Evolutionary conservation across 2,113 vertebrate genomes (phyloP), one percentile per base, ranked within the genome.

Genomic region (Chaetorhynchus papuensis): DNA sequence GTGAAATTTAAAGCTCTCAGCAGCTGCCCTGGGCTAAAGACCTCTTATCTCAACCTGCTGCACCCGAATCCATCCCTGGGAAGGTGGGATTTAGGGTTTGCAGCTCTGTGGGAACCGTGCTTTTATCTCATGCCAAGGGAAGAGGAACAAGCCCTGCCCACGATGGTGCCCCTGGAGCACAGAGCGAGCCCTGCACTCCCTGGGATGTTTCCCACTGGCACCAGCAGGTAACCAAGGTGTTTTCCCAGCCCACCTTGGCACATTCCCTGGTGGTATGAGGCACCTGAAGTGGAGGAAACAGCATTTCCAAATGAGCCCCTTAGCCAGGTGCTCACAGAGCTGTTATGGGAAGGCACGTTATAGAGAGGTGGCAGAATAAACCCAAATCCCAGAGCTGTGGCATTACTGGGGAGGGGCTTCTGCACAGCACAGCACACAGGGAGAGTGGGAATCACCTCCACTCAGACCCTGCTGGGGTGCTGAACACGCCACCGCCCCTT

Each of bases 301-400:
- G 37, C 23, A 31, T 70, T 66, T 61, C 41, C 66, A 50, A 56
- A 44, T 1, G 0, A 24, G 1, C 15, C 16, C 66, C 28, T 16
- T 1, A 8, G n/a, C 35, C 45, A 64, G 63, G 63, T 4, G 59
- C 64, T 45, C n/a, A 10, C 0, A 0, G 83, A 68, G 45, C 18
- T 11, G 23, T 3, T 26, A 7, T 0, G 13, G 72, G 26, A 45
- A 60, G n/a, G 65, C 44, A 47, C 2, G 1, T 1, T 14, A 20
- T 0, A 37, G 37, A 69, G 59, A n/a, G 35, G 33, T 0, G 3
- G 71, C 26, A 64, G 56, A 63, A 26, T 10, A 39, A 30, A 77
- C 2, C 15, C 54, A 53, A 56, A 70, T 3, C 52, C 52, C 37
- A 8, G 8, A 3, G 37, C 2, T 0, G 0, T 1, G 16, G 30